Percentiles rank a stretch among this genome's conserved stretches.
Evolutionary conservation across 2,888 invertebrate genomes (phyloP).

Genomic region (Cryptocephalus primarius): DNA sequence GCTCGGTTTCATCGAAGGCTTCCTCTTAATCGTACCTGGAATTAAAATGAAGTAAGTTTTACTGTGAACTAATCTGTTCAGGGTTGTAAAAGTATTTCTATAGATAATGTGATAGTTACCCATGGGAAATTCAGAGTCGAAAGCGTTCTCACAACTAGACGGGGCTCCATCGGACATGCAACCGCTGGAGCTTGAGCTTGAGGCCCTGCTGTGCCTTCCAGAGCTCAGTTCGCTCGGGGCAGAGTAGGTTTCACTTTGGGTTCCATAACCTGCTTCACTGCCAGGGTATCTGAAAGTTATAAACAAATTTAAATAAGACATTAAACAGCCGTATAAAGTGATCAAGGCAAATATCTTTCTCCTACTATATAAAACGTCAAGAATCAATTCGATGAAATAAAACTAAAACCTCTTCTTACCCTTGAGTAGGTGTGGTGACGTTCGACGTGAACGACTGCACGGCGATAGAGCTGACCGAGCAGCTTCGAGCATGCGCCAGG

Average conservation of each 20-base stretch:
- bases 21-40: conserved; percentile 77
- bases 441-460: conserved; percentile 36
- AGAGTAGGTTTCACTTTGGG: conserved; percentile 35
- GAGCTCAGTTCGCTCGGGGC: conserved; percentile 34
- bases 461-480: conserved; percentile 68
- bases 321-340: too few relatives aligned
- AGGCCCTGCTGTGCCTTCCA: conserved; percentile 63
- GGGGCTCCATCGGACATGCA: conserved; percentile 72
- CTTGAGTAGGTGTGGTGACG: conserved; percentile 36
- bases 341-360: too few relatives aligned
- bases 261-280: conserved; percentile 35
- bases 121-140: conserved; percentile 66
- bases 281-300: conserved; percentile 22
- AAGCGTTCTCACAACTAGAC: conserved; percentile 59
- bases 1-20: conserved; percentile 87
- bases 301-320: too few relatives aligned
- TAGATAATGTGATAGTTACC: conserved; percentile 35
- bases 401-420: conserved; percentile 20
- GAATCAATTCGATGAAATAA: background rate
- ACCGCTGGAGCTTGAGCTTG: conserved; percentile 77
- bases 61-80: background rate
- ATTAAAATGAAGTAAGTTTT: background rate
- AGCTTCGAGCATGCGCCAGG: conserved; percentile 71
- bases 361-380: too few relatives aligned
- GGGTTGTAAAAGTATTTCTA: too few relatives aligned